Conservation (phyloP, 2,113 vertebrate genomes). For the Pionites leucogaster region DNA sequence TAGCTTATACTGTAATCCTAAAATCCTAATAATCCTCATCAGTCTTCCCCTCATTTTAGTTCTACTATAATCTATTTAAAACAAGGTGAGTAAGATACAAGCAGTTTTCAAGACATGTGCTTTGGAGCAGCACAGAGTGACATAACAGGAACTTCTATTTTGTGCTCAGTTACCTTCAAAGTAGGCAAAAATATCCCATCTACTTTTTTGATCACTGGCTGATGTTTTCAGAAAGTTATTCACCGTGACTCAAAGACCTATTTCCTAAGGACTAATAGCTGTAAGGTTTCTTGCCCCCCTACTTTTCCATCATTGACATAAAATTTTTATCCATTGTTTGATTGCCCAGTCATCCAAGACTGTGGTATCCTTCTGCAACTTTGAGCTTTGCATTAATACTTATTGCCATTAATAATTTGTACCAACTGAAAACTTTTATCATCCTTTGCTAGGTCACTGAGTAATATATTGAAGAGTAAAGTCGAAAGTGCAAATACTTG, state of each 20-base stretch:
- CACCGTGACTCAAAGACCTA: not conserved
- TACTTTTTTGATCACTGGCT: not conserved
- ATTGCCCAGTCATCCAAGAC: not conserved
- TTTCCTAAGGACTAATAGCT: not conserved
- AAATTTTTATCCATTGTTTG: not conserved
- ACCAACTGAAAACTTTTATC: not conserved
- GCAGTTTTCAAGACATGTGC: not conserved
- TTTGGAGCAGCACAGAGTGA: not conserved
- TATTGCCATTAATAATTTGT: not conserved
- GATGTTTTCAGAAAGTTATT: not conserved
- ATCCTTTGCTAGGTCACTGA: not conserved
- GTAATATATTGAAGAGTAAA: not conserved
- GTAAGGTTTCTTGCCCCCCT: not conserved
- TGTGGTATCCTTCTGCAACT: not conserved
- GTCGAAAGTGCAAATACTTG: not conserved
- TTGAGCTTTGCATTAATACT: not conserved
- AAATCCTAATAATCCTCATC: not conserved
- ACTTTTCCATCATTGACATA: not conserved
- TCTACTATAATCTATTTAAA: not conserved
- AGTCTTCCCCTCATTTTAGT: not conserved
- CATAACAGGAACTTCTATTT: conserved; percentile 13
- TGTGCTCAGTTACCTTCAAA: not conserved
- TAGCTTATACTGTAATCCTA: not conserved
- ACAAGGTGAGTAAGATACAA: not conserved
- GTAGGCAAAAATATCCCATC: not conserved